Conservation (phyloP, 2,888 invertebrate genomes). For the Lottia gigantea region DNA sequence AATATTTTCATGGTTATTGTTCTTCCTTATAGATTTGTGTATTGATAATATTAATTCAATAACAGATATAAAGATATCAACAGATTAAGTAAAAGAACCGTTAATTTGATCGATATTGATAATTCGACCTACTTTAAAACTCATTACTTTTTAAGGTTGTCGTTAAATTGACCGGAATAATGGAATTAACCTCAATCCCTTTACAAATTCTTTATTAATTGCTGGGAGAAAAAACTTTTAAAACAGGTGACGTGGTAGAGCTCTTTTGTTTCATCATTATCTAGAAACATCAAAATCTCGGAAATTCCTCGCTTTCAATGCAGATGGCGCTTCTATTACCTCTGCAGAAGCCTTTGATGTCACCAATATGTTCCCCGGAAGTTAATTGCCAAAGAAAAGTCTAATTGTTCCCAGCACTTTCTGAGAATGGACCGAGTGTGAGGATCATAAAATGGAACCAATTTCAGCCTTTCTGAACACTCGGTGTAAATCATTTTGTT, state of each 20-base stretch:
- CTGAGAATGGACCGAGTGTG: neutral
- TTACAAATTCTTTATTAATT: neutral
- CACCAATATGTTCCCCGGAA: neutral
- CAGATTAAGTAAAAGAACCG: no score
- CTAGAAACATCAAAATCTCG: neutral
- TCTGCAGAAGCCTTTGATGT: no score
- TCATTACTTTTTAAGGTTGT: neutral
- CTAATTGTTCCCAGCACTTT: neutral
- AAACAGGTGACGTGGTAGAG: neutral
- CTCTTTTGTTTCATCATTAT: neutral
- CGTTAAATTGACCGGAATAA: slow-evolving; percentile 6
- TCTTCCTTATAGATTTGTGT: no score
- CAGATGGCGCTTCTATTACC: neutral
- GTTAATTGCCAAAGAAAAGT: neutral
- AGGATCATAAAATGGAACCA: neutral
- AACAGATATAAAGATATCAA: no score
- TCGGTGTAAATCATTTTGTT: no score
- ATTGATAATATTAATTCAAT: no score
- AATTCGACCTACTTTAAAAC: no score
- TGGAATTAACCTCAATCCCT: neutral
- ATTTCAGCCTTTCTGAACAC: no score
- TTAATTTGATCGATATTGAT: no score
- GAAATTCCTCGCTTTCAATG: neutral
- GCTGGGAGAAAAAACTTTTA: neutral
- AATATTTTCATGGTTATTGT: no score